Evolutionary conservation across 2,113 vertebrate genomes (phyloP), one percentile per base, ranked within the genome.

Genomic region (Morone saxatilis): DNA sequence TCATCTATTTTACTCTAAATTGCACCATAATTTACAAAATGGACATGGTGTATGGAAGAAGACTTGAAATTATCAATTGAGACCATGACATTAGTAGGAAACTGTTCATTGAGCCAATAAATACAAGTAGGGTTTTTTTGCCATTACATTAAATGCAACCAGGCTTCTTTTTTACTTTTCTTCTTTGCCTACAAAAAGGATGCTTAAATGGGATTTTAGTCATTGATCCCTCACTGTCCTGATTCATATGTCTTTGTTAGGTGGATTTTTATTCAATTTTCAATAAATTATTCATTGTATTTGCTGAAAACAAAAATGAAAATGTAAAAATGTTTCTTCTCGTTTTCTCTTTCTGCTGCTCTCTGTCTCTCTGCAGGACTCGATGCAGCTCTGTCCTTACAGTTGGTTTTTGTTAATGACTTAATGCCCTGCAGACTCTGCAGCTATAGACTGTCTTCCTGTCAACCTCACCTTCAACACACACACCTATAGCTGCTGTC

Each of bases 391-490:
- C 62, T 56, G 22, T 47, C 36, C 45, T 60, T 60, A 66, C 59
- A 84, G 41, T 59, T 60, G 69, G 31, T 69, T 22, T 25, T 50
- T 48, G 41, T 57, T 88, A 78, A 86, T 74, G 73, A 43, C 38
- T 81, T 78, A 45, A 78, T 81, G 16, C 86, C 70, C 73, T 61
- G 65, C 38, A 66, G 70, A 81, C 65, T 69, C 59, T 71, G 78
- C 67, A 79, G 71, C 61, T 57, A 57, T 71, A 45, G 19, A 38
- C 72, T 43, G 53, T 61, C 63, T 61, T 45, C 22, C 51, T 59
- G 67, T 50, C 74, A 68, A 9, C 31, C 47, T 47, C 38, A 78
- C 76, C 47, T 78, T 71, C 65, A 72, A 54, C 14, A 41, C 70
- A 41, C 60, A 79, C 71, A 36, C 47, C n/a, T 61, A 47, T 56